These are phyloP conservation scores for Sitta carolinensis DNA, from an alignment of 2,797 vertebrate species.

Conservation along the genomic window DNA sequence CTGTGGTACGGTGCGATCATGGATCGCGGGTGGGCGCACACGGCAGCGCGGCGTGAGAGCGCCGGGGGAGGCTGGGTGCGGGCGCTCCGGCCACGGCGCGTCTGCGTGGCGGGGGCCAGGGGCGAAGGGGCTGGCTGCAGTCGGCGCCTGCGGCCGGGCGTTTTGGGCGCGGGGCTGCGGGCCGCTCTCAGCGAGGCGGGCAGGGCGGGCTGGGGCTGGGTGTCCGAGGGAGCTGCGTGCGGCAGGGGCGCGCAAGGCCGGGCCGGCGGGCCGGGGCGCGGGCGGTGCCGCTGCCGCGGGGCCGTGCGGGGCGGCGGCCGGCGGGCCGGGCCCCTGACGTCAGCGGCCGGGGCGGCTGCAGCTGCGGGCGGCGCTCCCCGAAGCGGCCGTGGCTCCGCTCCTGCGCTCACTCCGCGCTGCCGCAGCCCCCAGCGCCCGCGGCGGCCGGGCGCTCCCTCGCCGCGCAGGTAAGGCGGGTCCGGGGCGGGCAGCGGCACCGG, in stretches of 20 bases:
- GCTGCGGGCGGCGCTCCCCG: slow-evolving; percentile 72
- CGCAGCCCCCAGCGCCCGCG: slow-evolving; percentile 68
- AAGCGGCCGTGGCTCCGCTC: slow-evolving; percentile 51
- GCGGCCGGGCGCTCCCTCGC: slow-evolving; percentile 57
- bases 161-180: neutral
- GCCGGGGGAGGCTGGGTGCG: accelerated
- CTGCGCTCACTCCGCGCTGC: slow-evolving; percentile 63
- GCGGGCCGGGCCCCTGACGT: slow-evolving; percentile 51
- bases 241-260: neutral
- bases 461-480: slow-evolving; percentile 10
- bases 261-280: neutral
- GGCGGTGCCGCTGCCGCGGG: no score
- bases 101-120: neutral
- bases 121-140: neutral
- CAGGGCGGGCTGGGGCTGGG: accelerated
- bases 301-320: neutral
- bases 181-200: accelerated
- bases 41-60: neutral
- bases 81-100: accelerated
- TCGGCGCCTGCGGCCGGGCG: no score
- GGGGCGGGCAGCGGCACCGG: neutral
- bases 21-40: accelerated
- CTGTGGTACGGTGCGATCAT: accelerated
- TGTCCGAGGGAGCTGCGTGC: neutral
- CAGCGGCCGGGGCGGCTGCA: slow-evolving; percentile 76